Evolutionary conservation across 2,113 vertebrate genomes (phyloP), one percentile per base, ranked within the genome.

Genomic region (Cyanoderma ruficeps): DNA sequence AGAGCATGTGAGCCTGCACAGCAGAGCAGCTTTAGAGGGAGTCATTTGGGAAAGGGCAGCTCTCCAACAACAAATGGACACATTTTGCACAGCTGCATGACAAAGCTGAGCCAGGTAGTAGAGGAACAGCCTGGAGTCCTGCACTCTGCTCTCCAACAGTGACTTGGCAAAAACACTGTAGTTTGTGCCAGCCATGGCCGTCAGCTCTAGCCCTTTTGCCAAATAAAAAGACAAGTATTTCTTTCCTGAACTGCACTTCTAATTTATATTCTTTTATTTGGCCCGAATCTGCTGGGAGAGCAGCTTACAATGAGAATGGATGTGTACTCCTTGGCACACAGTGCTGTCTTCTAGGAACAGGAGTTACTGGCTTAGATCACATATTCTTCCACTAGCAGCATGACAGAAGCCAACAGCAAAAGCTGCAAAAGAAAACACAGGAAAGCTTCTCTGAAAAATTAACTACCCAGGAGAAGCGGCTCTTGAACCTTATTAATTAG

Each of bases 401-500:
- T 7, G 30, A 74, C 2, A 9, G 79, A 20, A 81, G 76, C 68
- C 76, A 94, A 63, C 49, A 90, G 82, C 56, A 95, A 91, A 83
- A 85, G 71, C 85, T 88, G 70, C 24, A 80, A 77, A 71, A 55
- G 20, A 88, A 92, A 94, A 78, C 52, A 83, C 30, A 75, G 80
- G 64, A 93, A 80, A 90, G 52, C 75, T 70, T 52, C 71, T 88
- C 24, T 77, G 75, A 92, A 72, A 93, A 94, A 94, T 52, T 68
- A 69, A 61, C 56, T 71, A 60, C 47, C 31, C 65, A 49, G 4
- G 47, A 94, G 76, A 94, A 96, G 56, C 64, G 94, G 69, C 42
- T 88, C 86, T 90, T 94, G 79, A 92, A 90, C 90, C 76, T 88
- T 92, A 89, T 83, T 92, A 95, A 96, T 91, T 96, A 83, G 76